Percentiles rank a stretch among this genome's conserved stretches.
Evolutionary conservation across 2,113 vertebrate genomes (phyloP).

Genomic region (Tragelaphus buxtoni): DNA sequence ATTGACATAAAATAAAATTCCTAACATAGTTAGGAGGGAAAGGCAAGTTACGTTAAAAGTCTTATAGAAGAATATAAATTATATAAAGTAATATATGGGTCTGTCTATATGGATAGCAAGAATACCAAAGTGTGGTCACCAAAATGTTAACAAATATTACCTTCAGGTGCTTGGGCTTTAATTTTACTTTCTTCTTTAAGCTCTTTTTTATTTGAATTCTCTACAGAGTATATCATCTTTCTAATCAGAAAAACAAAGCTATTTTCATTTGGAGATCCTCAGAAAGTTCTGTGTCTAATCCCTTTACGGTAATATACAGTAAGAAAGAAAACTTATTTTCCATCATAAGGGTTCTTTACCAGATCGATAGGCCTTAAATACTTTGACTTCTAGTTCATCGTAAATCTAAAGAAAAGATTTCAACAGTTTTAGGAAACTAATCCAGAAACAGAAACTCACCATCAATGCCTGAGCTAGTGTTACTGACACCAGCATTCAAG

Average conservation of each 20-base stretch:
- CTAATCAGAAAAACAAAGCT: constrained; percentile 66
- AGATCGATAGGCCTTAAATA: not conserved
- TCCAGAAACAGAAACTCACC: not conserved
- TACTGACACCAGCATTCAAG: not conserved
- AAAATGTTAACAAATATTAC: constrained; percentile 52
- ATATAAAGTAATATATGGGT: not conserved
- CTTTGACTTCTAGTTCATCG: not conserved
- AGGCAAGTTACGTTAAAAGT: constrained; percentile 5
- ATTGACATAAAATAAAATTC: constrained; percentile 18
- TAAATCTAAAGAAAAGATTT: constrained; percentile 13
- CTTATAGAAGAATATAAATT: not conserved
- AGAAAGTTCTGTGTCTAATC: constrained; percentile 46
- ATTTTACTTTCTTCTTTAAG: constrained; percentile 60
- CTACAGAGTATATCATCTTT: constrained; percentile 61
- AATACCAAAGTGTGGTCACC: constrained; percentile 20
- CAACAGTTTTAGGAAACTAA: not conserved
- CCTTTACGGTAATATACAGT: not conserved
- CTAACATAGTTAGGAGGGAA: not conserved
- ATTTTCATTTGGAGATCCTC: constrained; percentile 61
- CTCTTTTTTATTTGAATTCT: constrained; percentile 68
- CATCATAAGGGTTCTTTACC: constrained; percentile 9
- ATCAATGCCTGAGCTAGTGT: not conserved
- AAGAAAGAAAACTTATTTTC: constrained; percentile 55
- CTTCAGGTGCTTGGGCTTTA: constrained; percentile 39
- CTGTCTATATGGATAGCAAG: not conserved